These are phyloP conservation scores for Passer montanus DNA, from an alignment of 2,113 vertebrate genomes.

Conservation along the genomic window DNA sequence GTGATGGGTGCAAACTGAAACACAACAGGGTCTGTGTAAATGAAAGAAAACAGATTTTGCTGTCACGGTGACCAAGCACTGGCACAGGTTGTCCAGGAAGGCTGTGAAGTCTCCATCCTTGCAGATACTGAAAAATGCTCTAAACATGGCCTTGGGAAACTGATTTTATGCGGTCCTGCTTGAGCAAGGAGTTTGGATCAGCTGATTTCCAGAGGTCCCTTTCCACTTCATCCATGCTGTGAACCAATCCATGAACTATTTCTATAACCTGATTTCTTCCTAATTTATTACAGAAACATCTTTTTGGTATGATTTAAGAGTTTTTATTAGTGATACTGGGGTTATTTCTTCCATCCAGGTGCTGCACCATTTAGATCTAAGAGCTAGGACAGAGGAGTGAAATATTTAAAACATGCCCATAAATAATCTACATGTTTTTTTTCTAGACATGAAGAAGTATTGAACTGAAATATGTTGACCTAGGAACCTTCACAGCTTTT, in stretches of 20 bases:
- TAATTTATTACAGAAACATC: background rate
- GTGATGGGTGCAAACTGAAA: background rate
- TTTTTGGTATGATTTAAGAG: background rate
- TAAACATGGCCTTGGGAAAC: background rate
- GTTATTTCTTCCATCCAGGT: background rate
- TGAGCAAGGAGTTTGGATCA: background rate
- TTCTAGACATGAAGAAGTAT: background rate
- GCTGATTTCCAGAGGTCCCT: background rate
- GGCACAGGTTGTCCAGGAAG: background rate
- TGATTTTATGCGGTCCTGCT: background rate
- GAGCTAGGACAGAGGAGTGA: background rate
- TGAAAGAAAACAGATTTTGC: background rate
- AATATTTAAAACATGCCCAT: background rate
- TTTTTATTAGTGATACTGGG: background rate
- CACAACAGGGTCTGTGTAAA: background rate
- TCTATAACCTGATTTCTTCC: background rate
- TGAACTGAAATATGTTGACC: background rate
- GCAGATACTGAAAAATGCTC: background rate
- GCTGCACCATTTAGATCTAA: background rate
- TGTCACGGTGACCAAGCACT: background rate
- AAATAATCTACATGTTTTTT: background rate
- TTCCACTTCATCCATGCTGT: background rate
- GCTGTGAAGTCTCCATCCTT: background rate
- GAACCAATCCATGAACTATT: background rate
- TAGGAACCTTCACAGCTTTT: slow-evolving; percentile 20